phyloP scores from a whole-genome alignment of 2,797 vertebrate species.

The Halcyon smyrnensis region DNA sequence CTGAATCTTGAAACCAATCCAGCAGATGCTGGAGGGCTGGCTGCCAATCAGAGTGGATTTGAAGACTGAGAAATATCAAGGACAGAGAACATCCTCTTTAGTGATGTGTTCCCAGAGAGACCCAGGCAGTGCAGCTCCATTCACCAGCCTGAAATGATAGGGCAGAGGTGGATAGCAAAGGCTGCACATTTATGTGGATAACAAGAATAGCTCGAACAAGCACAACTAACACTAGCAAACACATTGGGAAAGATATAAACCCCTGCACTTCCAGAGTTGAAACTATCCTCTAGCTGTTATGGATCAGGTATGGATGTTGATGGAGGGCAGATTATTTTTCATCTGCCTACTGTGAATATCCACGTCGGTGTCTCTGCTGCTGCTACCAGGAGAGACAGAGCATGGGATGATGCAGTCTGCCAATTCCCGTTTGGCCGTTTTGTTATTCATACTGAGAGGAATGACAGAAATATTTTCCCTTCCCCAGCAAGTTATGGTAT shows the following conservation, averaged over 20 bases:
- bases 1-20: slow-evolving; percentile 46
- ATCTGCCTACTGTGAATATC: background rate
- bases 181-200: background rate
- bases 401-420: background rate
- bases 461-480: background rate
- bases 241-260: background rate
- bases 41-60: slow-evolving; percentile 51
- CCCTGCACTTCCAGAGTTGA: background rate
- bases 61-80: slow-evolving; percentile 54
- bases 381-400: background rate
- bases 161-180: slow-evolving; percentile 48
- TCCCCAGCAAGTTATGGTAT: background rate
- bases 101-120: background rate
- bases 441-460: background rate
- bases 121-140: background rate
- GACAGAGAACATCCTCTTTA: slow-evolving; percentile 38
- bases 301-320: background rate
- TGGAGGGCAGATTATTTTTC: background rate
- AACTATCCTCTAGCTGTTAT: background rate
- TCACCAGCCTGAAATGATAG: background rate
- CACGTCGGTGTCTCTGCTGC: background rate
- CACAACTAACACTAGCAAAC: background rate
- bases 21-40: slow-evolving; percentile 39
- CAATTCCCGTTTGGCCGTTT: background rate
- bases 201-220: background rate